A percentile compares a stretch with the other conserved stretches of the same genome.
These are phyloP conservation scores for Aplysia californica DNA, from an alignment of 1,140 invertebrate genomes.

Conservation along the genomic window DNA sequence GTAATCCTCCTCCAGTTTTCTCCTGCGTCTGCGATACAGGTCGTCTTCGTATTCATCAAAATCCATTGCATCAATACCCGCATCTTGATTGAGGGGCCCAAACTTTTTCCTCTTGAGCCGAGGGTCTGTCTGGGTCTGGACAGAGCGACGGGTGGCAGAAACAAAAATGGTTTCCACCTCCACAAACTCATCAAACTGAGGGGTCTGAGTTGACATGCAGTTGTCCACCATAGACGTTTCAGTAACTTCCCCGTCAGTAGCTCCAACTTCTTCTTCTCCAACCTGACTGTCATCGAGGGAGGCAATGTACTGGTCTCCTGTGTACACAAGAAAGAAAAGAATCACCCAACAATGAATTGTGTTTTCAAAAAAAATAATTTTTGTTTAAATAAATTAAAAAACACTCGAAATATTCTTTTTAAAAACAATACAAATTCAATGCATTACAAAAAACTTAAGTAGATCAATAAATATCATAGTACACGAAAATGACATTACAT, in stretches of 20 bases:
- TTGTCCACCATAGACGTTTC: constrained; percentile 23
- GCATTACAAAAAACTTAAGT: background rate
- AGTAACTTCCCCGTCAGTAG: constrained; percentile 11
- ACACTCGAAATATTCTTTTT: constrained; percentile 10
- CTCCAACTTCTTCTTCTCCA: constrained; percentile 22
- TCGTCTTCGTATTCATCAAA: constrained; percentile 40
- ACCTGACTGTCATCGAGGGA: constrained; percentile 25
- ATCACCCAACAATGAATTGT: too few species aligned
- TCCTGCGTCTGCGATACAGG: constrained; percentile 38
- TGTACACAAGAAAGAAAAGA: too few species aligned
- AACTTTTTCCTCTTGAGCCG: constrained; percentile 62
- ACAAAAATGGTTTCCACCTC: constrained; percentile 60
- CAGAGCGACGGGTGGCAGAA: constrained; percentile 53
- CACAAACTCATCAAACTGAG: constrained; percentile 52
- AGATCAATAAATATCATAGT: background rate
- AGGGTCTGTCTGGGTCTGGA: constrained; percentile 62
- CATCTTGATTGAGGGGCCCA: constrained; percentile 55
- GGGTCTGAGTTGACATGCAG: constrained; percentile 47
- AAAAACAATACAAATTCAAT: background rate
- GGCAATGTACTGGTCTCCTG: constrained; percentile 19
- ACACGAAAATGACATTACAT: background rate
- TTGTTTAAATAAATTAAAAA: constrained; percentile 11
- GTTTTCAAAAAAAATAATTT: background rate
- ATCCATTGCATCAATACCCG: constrained; percentile 42
- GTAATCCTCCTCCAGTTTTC: constrained; percentile 52